These are phyloP conservation scores for Himalopsyche japonica DNA, from an alignment of 2,888 invertebrate genomes.

Conservation along the genomic window DNA sequence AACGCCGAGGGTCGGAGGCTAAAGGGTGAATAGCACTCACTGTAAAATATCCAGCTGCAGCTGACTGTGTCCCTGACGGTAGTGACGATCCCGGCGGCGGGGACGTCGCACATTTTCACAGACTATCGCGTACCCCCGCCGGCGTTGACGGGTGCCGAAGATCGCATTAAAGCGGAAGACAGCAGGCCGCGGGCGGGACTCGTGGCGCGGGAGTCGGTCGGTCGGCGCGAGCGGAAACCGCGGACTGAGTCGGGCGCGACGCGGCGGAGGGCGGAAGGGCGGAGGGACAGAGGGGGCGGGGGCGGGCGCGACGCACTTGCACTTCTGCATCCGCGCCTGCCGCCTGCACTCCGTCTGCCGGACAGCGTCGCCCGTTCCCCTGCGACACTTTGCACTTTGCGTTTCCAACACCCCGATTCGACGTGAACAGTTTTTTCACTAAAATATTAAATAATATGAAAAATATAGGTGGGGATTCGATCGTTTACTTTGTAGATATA, in stretches of 20 bases:
- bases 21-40: conserved; percentile 52
- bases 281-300: neutral
- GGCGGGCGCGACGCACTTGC: conserved; percentile 10
- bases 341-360: neutral
- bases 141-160: conserved; percentile 2
- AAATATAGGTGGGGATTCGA: neutral
- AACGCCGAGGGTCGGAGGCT: neutral
- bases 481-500: no score
- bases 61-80: conserved; percentile 68
- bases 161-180: conserved; percentile 40
- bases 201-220: conserved; percentile 49
- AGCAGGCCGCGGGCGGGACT: conserved; percentile 47
- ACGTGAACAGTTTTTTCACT: neutral
- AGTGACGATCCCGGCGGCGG: conserved; percentile 62
- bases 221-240: conserved; percentile 4
- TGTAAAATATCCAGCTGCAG: conserved; percentile 78
- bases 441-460: neutral
- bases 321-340: conserved; percentile 7
- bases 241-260: conserved; percentile 16
- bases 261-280: neutral
- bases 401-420: neutral
- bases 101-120: conserved; percentile 59
- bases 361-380: neutral
- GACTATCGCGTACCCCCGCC: conserved; percentile 42
- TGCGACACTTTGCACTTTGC: neutral